These are phyloP conservation scores for Gymnothorax javanicus DNA, from an alignment of 2,797 vertebrate genomes.

Conservation along the genomic window DNA sequence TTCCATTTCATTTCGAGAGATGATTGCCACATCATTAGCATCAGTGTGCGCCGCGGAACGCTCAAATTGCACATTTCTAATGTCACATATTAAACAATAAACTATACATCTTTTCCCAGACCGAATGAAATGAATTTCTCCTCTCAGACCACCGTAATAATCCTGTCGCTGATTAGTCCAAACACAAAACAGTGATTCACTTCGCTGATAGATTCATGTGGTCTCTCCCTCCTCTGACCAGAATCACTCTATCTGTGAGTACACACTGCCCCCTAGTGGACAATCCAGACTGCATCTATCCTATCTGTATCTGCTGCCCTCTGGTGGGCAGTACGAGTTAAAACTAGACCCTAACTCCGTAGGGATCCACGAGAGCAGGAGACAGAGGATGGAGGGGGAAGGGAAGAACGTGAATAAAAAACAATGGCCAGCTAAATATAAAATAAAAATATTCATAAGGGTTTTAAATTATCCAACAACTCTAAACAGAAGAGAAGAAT, in stretches of 20 bases:
- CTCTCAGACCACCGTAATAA: not conserved
- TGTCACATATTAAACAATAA: no score
- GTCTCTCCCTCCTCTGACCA: not conserved
- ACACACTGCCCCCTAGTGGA: slow-evolving; percentile 76
- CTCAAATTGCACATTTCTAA: no score
- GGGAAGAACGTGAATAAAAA: no score
- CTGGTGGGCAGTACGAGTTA: slow-evolving; percentile 62
- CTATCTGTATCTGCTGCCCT: slow-evolving; percentile 61
- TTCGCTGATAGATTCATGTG: not conserved
- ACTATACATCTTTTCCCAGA: no score
- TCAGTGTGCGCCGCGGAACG: no score
- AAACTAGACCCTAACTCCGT: not conserved
- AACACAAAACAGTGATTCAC: not conserved
- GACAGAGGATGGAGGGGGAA: not conserved
- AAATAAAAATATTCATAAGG: no score
- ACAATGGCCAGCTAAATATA: no score
- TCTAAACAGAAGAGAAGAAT: no score
- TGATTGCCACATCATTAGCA: no score
- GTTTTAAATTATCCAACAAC: no score
- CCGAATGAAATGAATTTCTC: not conserved
- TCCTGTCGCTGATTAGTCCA: not conserved
- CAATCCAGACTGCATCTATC: not conserved
- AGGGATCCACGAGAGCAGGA: not conserved
- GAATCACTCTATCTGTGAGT: slow-evolving; percentile 35
- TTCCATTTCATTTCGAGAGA: no score